Evolutionary conservation across 2,797 vertebrate species (phyloP).

Genomic region (Lagocephalus sceleratus): DNA sequence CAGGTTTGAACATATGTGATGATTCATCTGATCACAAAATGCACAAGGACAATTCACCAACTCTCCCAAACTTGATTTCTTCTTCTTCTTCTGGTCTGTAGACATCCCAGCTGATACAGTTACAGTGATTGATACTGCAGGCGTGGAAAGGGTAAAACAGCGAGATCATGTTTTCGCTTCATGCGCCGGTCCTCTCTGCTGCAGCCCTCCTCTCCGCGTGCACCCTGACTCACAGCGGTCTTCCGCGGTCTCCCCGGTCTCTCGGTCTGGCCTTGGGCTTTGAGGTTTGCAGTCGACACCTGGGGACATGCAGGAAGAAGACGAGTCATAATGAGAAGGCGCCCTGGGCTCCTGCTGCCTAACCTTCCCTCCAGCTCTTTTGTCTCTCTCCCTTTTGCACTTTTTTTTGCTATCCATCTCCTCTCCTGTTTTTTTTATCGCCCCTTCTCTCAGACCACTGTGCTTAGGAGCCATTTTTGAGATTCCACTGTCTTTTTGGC

Average conservation of each 20-base stretch:
- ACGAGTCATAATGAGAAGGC: slow-evolving; percentile 55
- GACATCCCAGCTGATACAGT: no score
- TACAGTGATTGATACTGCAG: no score
- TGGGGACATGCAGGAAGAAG: slow-evolving; percentile 54
- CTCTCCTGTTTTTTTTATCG: slow-evolving; percentile 11
- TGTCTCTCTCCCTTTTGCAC: slow-evolving; percentile 26
- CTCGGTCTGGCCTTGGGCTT: slow-evolving; percentile 55
- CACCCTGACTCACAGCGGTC: slow-evolving; percentile 58
- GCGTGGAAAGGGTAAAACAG: no score
- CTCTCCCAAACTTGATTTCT: slow-evolving; percentile 5
- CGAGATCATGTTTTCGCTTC: no score
- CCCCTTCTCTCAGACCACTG: background rate
- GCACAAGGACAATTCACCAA: slow-evolving; percentile 21
- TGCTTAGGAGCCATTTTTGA: background rate
- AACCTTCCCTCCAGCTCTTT: slow-evolving; percentile 45
- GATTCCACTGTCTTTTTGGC: background rate
- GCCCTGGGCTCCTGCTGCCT: slow-evolving; percentile 45
- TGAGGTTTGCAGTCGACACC: slow-evolving; percentile 63
- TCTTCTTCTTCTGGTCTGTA: background rate
- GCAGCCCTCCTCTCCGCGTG: slow-evolving; percentile 17
- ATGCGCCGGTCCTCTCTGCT: background rate
- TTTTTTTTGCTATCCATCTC: slow-evolving; percentile 31
- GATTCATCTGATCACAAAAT: slow-evolving; percentile 24
- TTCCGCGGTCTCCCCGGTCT: slow-evolving; percentile 45
- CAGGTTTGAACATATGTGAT: no score